Evolutionary conservation across 37 sponge, comb jelly and placozoan species (phyloP).

Genomic region (Mnemiopsis leidyi): DNA sequence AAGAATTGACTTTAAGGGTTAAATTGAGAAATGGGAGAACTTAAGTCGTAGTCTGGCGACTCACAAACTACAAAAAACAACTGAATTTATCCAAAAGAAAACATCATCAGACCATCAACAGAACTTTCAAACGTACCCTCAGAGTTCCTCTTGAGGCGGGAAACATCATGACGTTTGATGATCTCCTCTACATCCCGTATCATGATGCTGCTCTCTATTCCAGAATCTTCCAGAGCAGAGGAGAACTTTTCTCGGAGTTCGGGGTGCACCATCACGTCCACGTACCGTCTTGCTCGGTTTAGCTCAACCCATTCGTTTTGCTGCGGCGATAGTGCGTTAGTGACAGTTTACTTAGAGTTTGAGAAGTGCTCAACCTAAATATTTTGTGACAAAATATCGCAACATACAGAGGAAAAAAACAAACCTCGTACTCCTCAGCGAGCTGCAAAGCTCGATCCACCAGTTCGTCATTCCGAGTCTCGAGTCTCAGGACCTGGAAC

Average conservation of each 20-base stretch:
- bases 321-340: background rate
- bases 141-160: background rate
- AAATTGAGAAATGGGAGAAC: background rate
- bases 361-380: no score
- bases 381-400: background rate
- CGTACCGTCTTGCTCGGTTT: background rate
- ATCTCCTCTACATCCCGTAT: conserved; percentile 35
- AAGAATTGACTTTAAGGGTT: no score
- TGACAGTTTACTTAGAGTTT: no score
- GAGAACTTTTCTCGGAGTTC: background rate
- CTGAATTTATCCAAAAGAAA: no score
- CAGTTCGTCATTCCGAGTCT: background rate
- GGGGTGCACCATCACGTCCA: conserved; percentile 44
- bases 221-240: background rate
- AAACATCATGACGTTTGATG: background rate
- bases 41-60: background rate
- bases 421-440: background rate
- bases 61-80: no score
- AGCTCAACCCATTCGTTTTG: conserved; percentile 13
- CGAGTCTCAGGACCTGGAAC: background rate
- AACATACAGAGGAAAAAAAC: background rate
- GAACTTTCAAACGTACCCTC: no score
- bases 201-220: background rate
- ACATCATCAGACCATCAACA: no score
- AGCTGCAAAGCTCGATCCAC: background rate